Percentiles rank a stretch among this genome's conserved stretches.
These are phyloP conservation scores for Pampusana beccarii DNA, from an alignment of 2,113 vertebrate species.

Conservation along the genomic window DNA sequence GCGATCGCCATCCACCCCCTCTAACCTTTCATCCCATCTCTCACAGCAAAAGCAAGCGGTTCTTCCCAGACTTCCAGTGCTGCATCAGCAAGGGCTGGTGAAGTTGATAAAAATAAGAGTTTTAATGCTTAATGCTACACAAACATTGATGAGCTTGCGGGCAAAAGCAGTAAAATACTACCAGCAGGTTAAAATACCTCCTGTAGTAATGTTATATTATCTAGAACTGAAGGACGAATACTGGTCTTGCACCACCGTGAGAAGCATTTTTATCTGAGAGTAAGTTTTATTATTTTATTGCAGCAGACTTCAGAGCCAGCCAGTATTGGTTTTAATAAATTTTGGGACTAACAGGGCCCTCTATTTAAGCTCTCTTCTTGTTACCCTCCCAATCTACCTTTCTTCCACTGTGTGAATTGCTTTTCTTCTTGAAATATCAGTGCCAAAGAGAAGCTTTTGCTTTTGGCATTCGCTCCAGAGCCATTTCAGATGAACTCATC, in stretches of 20 bases:
- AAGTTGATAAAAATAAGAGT: slow-evolving; percentile 39
- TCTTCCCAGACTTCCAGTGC: slow-evolving; percentile 9
- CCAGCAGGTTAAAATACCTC: not conserved
- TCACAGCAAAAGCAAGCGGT: slow-evolving; percentile 1
- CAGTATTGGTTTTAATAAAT: slow-evolving; percentile 5
- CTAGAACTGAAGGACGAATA: not conserved
- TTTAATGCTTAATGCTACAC: slow-evolving; percentile 26
- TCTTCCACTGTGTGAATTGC: not conserved
- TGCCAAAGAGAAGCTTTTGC: not conserved
- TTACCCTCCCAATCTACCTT: not conserved
- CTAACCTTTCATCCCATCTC: slow-evolving; percentile 39
- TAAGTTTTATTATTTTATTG: not conserved
- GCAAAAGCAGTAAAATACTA: slow-evolving; percentile 4
- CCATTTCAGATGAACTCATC: not conserved
- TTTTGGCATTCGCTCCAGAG: not conserved
- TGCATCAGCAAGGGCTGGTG: not conserved
- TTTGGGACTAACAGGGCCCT: not conserved
- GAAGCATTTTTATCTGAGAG: not conserved
- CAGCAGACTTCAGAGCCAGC: not conserved
- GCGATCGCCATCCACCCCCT: slow-evolving; percentile 42
- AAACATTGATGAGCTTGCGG: not conserved
- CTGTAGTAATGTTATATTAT: not conserved
- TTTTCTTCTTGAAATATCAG: not conserved
- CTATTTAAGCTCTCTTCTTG: not conserved
- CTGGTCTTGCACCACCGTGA: not conserved